Base-by-base conservation (phyloP, 2,888 invertebrate genomes). In the Serrognathus titanus region DNA sequence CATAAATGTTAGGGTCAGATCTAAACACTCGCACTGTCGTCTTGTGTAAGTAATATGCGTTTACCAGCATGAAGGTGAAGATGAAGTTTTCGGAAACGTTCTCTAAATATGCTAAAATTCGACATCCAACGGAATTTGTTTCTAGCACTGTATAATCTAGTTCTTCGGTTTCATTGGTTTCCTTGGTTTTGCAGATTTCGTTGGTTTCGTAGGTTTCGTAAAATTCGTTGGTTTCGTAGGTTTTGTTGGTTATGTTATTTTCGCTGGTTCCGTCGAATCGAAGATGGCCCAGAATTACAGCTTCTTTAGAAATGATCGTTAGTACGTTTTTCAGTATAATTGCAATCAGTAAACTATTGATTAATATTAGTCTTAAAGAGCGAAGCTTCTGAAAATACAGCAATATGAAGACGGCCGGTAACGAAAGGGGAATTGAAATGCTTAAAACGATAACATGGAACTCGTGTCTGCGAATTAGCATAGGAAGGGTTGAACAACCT, bases 11-110 rank as follows among this genome's bases (percentile, higher is more conserved):
- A 9, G 84, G 75, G 53, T 85, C 82, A 43, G 78, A 78, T 76
- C 43, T 80, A 67, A 89, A 87, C 0, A 86, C 82, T 13, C 85
- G 81, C 0, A 85, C 88, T 31, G 89, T 84, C 12, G 85, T 78
- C 46, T 86, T 81, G 66, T 89, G 88, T 2, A 89, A 70, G 69
- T 84, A 86, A 38, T 84, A 75, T 0, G 85, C 87, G 68, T 87
- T 86, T 1, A 85, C 76, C 46, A 88, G 75, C 88, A 89, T 89
- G 71, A 85, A 86, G 3, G 85, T 81, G 67, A 87, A 89, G 43
- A 88, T 86, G 0, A 79, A 77, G 66, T 85, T 85, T 3, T 80
- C 81, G 0, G 83, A 79, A 1, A 81, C 66, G 43, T 81, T 80
- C 61, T 84, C 84, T 0, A 82, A 74, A 46, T 83, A 77, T 0